Percentiles rank a stretch among this genome's conserved stretches.
phyloP scores from a whole-genome alignment of 2,797 vertebrate genomes.

The Sebastes jordani region DNA sequence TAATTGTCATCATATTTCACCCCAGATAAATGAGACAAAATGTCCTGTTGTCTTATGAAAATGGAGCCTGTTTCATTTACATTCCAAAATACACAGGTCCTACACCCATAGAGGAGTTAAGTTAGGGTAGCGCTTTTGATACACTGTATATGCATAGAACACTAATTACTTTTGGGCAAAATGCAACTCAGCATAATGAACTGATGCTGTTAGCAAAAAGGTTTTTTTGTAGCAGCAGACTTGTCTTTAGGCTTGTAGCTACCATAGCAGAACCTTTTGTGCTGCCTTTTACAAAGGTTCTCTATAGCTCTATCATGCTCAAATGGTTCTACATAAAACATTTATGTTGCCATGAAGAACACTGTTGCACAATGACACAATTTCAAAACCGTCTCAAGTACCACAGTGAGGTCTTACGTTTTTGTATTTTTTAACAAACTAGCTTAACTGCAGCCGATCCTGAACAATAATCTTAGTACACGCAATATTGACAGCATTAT shows the following conservation, averaged over 20 bases:
- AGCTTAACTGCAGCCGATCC: neutral
- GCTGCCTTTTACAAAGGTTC: neutral
- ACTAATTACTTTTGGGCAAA: neutral
- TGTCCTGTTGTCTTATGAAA: neutral
- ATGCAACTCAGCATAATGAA: neutral
- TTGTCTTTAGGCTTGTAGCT: neutral
- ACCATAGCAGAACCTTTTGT: neutral
- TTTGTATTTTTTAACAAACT: neutral
- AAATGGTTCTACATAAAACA: conserved; percentile 9
- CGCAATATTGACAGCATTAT: neutral
- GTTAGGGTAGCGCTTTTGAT: neutral
- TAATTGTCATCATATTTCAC: neutral
- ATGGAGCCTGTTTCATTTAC: neutral
- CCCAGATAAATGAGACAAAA: neutral
- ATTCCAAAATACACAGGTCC: neutral
- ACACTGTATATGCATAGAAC: neutral
- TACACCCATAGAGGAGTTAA: neutral
- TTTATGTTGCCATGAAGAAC: neutral
- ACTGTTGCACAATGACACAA: neutral
- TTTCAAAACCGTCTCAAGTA: neutral
- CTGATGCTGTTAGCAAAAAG: neutral
- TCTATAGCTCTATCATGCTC: neutral
- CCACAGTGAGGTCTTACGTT: neutral
- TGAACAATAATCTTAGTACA: neutral
- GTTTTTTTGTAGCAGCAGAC: neutral